Evolutionary conservation across 2,797 vertebrate species (phyloP).

Genomic region (Crocidura indochinensis): DNA sequence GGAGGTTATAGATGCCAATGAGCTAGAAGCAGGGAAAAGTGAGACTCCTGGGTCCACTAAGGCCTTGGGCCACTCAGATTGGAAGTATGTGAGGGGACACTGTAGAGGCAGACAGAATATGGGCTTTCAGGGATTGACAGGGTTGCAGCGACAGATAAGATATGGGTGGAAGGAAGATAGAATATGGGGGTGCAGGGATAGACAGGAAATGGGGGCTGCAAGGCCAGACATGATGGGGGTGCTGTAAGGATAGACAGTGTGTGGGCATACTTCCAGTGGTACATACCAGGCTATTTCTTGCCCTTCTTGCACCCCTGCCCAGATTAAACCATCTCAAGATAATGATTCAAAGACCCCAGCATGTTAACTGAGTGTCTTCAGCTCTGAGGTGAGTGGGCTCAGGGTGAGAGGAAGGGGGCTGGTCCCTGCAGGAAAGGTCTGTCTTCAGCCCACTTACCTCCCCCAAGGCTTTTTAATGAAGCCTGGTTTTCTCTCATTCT

Average conservation of each 20-base stretch:
- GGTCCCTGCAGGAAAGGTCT: rapidly evolving
- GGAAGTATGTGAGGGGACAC: background rate
- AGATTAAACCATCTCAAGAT: background rate
- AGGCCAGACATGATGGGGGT: too few relatives aligned
- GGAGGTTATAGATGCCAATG: background rate
- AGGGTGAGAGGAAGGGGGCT: background rate
- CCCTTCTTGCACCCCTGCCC: too few relatives aligned
- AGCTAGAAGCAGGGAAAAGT: background rate
- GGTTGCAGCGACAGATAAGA: too few relatives aligned
- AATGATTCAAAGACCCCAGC: background rate
- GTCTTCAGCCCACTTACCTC: background rate
- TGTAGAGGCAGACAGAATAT: too few relatives aligned
- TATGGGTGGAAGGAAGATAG: too few relatives aligned
- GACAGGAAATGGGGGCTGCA: too few relatives aligned
- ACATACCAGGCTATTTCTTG: too few relatives aligned
- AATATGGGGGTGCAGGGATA: too few relatives aligned
- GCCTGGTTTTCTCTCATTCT: background rate
- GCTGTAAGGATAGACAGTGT: too few relatives aligned
- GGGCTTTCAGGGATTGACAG: too few relatives aligned
- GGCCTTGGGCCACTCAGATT: background rate
- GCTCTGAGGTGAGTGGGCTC: background rate
- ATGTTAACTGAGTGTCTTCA: background rate
- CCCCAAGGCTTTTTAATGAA: conserved; percentile 38
- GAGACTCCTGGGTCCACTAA: background rate
- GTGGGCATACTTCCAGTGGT: too few relatives aligned